Evolutionary conservation across 2,888 invertebrate species (phyloP).

Genomic region (Disparrhopalites patrizii): DNA sequence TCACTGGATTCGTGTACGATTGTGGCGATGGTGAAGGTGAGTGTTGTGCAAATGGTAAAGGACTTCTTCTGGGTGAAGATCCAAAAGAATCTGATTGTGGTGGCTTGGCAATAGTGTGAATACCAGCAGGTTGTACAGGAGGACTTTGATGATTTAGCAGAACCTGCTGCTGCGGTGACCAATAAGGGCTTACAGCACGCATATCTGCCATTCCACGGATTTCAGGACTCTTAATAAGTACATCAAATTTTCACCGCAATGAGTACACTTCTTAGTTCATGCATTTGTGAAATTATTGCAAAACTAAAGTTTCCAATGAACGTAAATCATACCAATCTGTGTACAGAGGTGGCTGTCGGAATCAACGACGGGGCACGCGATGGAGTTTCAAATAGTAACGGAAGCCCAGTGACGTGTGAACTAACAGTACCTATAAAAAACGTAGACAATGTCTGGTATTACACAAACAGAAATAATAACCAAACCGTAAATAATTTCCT

Average conservation of each 20-base stretch:
- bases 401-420: conserved; percentile 47
- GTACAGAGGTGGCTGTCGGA: conserved; percentile 39
- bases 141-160: conserved; percentile 2
- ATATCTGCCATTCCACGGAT: conserved; percentile 25
- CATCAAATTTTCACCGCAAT: too few species aligned
- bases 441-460: neutral
- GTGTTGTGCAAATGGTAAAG: conserved; percentile 1
- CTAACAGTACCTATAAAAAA: conserved; percentile 36
- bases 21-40: conserved; percentile 13
- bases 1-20: conserved; percentile 13
- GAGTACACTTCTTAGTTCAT: too few species aligned
- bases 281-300: neutral
- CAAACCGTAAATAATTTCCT: neutral
- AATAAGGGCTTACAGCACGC: conserved; percentile 40
- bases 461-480: neutral
- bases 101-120: conserved; percentile 3
- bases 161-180: conserved; percentile 27
- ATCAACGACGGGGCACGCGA: conserved; percentile 41
- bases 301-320: neutral
- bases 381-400: conserved; percentile 44
- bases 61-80: conserved; percentile 18
- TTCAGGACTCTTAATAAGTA: conserved; percentile 38
- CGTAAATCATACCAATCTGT: conserved; percentile 39
- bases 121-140: neutral
- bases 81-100: conserved; percentile 19